Base-by-base conservation (phyloP, 2,888 invertebrate genomes). In the Thecophora atra region DNA sequence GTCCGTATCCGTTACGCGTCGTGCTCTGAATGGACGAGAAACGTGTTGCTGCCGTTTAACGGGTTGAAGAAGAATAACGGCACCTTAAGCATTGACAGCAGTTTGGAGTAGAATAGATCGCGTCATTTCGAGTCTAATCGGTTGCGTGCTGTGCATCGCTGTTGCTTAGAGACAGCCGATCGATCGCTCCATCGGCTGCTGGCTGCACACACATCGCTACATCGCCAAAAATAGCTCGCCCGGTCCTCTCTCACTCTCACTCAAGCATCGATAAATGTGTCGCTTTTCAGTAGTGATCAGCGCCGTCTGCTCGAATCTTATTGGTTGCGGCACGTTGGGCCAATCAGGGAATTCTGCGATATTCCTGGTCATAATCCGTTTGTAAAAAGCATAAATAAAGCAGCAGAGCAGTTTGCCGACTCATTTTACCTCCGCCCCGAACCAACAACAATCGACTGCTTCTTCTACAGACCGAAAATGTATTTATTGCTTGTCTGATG, bases 41-140 rank as follows among this genome's bases (percentile, higher is more conserved):
- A 17, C 15, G 6, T 69, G 58, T 75, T 51, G 68, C 24, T 52
- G 67, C 76, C 65, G 72, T 69, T 70, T 75, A 77, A 77, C 73
- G 77, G 75, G 75, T 77, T 77, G 71, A 52, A 74, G 42, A 44
- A 72, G 77, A 77, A 76, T 78, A 77, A 77, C 76, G 74, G 74
- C 75, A 70, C 42, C 52, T 56, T 68, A 67, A 44, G 3, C 62
- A 69, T 24, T 37, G 60, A 52, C 37, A 73, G 73, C 44, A 44
- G 60, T 70, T 68, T 70, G 72, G 70, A 72, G 65, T 66, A 60
- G 47, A 44, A 60, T 63, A 60, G 47, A 52, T 70, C 63, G 58
- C 56, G 47, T 58, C 52, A 66, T 47, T n/a, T 37, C 28, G 42
- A 37, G 47, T 72, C 65, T 6, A 26, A 58, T 58, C 28, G 26